Evolutionary conservation across 2,797 vertebrate genomes (phyloP), one percentile per base, ranked within the genome.

Genomic region (Lophius americanus): DNA sequence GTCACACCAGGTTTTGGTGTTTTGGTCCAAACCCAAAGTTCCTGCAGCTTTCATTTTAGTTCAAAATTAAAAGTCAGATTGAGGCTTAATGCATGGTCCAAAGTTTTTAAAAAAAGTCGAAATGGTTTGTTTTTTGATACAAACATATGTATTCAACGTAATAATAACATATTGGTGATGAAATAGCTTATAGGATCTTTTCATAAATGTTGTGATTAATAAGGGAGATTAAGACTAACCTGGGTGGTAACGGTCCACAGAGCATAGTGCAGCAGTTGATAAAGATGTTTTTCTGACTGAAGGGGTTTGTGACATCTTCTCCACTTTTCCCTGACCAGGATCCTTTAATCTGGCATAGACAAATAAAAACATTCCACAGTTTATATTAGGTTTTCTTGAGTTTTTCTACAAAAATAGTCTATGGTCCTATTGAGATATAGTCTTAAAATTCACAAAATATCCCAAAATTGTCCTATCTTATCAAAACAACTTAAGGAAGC

Each of bases 261-360:
- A 99, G 95, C 68, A 97, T 95, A 3, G 95, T 93, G 10, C 95
- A 96, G 82, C 97, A 99, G 95, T 99, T 99, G 48, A 93, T 92
- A 66, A 95, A 88, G 82, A 98, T 92, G 91, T 94, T 98, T 88
- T 89, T 95, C 84, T 97, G 94, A 90, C 95, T 99, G 94, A 96
- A 98, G 23, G 97, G 97, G 79, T 99, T 99, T 78, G 93, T 91
- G 52, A 93, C 93, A 4, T 88, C 95, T 0, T 94, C 94, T 13
- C 94, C 95, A 76, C 94, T 94, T 89, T 96, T 98, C 69, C 90
- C 96, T 23, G 97, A 97, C 96, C 96, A 99, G 3, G 96, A 96
- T 42, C 96, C 96, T 94, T 99, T 99, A 85, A 98, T 97, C 97
- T 99, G 88, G 1, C 85, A 85, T 4, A 9, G 0, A 78, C 4